Percentiles rank a stretch among this genome's conserved stretches.
These are phyloP conservation scores for Hydropotes inermis DNA, from an alignment of 2,113 vertebrate genomes.

Conservation along the genomic window DNA sequence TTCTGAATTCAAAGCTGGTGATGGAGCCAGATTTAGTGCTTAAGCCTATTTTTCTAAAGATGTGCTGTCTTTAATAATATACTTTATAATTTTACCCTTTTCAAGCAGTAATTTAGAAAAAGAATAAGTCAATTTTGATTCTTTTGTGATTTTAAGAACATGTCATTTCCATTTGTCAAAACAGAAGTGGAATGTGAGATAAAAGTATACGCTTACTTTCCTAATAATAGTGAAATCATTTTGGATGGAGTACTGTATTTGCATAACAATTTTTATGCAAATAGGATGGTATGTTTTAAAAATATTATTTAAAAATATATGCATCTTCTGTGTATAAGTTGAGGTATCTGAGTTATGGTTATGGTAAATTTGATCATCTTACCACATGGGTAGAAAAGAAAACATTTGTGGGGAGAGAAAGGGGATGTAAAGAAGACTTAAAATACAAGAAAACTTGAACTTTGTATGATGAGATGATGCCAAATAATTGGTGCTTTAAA, in stretches of 20 bases:
- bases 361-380: not conserved
- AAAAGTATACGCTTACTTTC: not conserved
- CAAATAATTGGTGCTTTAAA: not conserved
- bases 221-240: not conserved
- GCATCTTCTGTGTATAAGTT: not conserved
- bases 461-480: not conserved
- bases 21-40: not conserved
- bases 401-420: not conserved
- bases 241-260: not conserved
- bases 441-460: not conserved
- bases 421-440: not conserved
- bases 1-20: not conserved
- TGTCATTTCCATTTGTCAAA: not conserved
- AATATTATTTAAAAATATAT: not conserved
- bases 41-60: not conserved
- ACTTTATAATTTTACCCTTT: not conserved
- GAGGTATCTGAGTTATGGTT: not conserved
- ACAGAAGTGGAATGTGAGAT: not conserved
- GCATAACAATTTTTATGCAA: not conserved
- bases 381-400: not conserved
- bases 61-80: not conserved
- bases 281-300: not conserved
- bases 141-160: conserved; percentile 21
- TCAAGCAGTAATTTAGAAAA: not conserved
- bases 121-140: not conserved